These are phyloP conservation scores for Borostomias antarcticus DNA, from an alignment of 2,797 vertebrate genomes.

Conservation along the genomic window DNA sequence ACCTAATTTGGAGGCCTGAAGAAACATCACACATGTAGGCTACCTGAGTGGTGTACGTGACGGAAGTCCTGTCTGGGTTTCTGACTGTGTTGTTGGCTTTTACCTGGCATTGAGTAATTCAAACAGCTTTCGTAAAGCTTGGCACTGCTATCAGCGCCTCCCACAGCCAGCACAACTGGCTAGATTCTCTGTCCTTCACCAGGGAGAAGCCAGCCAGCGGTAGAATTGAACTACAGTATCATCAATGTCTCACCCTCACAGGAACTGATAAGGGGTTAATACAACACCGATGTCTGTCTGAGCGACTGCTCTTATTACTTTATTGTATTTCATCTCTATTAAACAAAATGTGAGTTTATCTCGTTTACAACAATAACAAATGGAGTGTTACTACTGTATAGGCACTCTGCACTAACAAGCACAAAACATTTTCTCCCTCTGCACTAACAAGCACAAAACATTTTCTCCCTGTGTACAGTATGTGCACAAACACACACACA, in stretches of 20 bases:
- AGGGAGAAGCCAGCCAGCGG: background rate
- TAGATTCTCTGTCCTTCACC: background rate
- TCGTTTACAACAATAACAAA: background rate
- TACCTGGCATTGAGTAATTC: background rate
- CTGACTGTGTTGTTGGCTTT: background rate
- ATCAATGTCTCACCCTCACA: background rate
- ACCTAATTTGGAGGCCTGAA: no score
- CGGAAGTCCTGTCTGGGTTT: background rate
- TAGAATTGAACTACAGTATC: no score
- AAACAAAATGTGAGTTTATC: background rate
- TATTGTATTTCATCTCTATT: background rate
- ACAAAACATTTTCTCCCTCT: no score
- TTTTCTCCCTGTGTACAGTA: background rate
- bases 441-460: background rate
- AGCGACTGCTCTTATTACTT: background rate
- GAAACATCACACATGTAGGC: no score
- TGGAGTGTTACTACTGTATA: background rate
- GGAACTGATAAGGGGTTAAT: conserved; percentile 19
- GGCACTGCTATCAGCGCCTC: background rate
- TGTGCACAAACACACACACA: background rate
- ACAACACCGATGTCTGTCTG: conserved; percentile 4
- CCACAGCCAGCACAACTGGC: background rate
- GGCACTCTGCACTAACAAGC: no score
- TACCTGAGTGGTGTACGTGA: background rate
- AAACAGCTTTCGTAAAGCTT: background rate